Evolutionary conservation across 1,140 invertebrate species (phyloP).

Genomic region (Drepana arcuata): DNA sequence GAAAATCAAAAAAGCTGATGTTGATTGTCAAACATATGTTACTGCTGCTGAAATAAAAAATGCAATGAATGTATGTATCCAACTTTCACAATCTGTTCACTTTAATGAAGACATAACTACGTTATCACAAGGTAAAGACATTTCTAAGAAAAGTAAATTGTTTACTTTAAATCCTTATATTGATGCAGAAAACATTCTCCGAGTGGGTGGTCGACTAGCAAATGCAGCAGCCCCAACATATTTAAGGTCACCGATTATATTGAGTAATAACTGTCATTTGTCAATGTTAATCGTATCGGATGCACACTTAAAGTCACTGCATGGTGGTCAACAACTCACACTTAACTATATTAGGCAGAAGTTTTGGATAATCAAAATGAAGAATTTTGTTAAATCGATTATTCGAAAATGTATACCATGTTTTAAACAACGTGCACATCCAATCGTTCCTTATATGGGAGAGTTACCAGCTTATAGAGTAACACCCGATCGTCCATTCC

Average conservation of each 20-base stretch:
- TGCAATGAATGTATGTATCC: slow-evolving; percentile 3
- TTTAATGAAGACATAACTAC: slow-evolving; percentile 7
- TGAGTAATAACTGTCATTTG: not conserved
- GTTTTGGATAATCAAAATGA: not conserved
- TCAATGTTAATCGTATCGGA: not conserved
- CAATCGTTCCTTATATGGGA: not conserved
- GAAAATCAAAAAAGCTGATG: not conserved
- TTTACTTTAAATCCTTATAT: slow-evolving; percentile 6
- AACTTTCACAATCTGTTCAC: slow-evolving; percentile 1
- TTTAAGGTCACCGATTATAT: not conserved
- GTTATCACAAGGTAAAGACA: slow-evolving; percentile 17
- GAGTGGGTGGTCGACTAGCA: slow-evolving; percentile 3
- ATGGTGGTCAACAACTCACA: not conserved
- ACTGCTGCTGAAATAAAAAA: slow-evolving; percentile 15
- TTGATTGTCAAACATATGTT: not conserved
- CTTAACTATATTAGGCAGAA: not conserved
- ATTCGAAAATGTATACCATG: not conserved
- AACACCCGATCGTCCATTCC: slow-evolving; percentile 27
- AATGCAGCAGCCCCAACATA: not conserved
- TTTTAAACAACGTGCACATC: not conserved
- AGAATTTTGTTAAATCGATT: not conserved
- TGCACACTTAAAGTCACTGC: not conserved
- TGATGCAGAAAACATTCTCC: slow-evolving; percentile 2
- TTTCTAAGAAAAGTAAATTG: slow-evolving; percentile 4
- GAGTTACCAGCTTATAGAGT: not conserved